Conservation (phyloP, 2,888 invertebrate genomes). For the Lingula anatina region DNA sequence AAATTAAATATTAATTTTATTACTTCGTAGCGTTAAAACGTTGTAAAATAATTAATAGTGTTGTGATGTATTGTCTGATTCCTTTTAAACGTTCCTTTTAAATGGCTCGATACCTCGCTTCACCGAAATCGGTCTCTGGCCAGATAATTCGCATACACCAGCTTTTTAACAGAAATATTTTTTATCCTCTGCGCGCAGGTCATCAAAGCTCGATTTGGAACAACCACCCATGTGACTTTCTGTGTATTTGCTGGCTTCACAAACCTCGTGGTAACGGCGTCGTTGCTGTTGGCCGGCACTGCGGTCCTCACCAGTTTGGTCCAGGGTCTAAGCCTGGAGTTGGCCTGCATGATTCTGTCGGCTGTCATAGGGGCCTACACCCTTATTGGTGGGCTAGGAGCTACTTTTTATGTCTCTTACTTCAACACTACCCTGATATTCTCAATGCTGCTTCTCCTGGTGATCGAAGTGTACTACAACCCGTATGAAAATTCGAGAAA, state of each 20-base stretch:
- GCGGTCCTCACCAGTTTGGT: no score
- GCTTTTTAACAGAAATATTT: no score
- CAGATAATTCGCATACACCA: no score
- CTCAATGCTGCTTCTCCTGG: slow-evolving; percentile 41
- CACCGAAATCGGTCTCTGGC: no score
- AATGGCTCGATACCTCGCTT: no score
- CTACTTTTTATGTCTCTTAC: slow-evolving; percentile 52
- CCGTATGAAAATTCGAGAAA: no score
- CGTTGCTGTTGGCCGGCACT: slow-evolving; percentile 47
- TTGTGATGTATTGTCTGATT: no score
- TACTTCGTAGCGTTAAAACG: no score
- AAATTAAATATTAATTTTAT: no score
- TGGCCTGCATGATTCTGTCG: slow-evolving; percentile 42
- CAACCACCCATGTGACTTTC: slow-evolving; percentile 43
- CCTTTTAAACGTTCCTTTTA: no score
- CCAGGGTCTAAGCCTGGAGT: slow-evolving; percentile 36
- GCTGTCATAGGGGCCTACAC: slow-evolving; percentile 45
- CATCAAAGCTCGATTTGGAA: slow-evolving; percentile 47
- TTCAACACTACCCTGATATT: slow-evolving; percentile 50
- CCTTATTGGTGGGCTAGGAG: slow-evolving; percentile 47
- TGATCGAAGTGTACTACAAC: slow-evolving; percentile 40
- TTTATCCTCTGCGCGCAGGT: no score
- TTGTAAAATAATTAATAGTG: no score
- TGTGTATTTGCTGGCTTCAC: slow-evolving; percentile 47
- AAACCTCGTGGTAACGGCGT: slow-evolving; percentile 49